These are phyloP conservation scores for Eurystomus gularis DNA, from an alignment of 2,113 vertebrate genomes.

Conservation along the genomic window DNA sequence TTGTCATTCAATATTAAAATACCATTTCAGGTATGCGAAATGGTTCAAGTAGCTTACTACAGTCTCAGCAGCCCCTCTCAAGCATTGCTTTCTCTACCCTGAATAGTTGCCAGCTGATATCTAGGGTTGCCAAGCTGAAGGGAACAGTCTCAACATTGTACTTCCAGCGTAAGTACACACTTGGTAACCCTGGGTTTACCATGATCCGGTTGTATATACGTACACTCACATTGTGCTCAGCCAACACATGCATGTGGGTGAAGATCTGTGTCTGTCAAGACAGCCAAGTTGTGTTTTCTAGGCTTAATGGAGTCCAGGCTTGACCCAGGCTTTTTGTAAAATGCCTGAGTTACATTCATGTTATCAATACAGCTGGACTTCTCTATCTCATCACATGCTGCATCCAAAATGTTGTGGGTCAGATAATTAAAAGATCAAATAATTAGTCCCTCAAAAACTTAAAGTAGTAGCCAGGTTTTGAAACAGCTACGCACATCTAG, in stretches of 20 bases:
- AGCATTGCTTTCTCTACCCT: neutral
- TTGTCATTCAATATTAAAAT: neutral
- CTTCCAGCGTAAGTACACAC: accelerated
- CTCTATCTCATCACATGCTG: neutral
- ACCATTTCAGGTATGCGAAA: neutral
- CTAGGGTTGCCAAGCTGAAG: neutral
- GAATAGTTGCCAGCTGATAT: neutral
- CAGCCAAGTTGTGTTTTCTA: neutral
- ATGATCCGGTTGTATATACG: accelerated
- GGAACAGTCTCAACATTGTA: neutral
- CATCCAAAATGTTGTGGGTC: neutral
- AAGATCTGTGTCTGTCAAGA: neutral
- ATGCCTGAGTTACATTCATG: neutral
- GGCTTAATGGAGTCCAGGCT: neutral
- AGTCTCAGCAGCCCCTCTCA: neutral
- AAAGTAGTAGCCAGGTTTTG: neutral
- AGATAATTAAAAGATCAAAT: neutral
- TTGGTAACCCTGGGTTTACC: neutral
- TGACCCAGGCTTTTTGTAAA: neutral
- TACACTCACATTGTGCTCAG: neutral
- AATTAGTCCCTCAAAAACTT: neutral
- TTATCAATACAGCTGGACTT: neutral
- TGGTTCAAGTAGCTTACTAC: neutral
- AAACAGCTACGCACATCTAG: neutral
- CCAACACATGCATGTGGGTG: accelerated